phyloP scores from a whole-genome alignment of 2,888 invertebrate genomes.

The Venusia cambrica region DNA sequence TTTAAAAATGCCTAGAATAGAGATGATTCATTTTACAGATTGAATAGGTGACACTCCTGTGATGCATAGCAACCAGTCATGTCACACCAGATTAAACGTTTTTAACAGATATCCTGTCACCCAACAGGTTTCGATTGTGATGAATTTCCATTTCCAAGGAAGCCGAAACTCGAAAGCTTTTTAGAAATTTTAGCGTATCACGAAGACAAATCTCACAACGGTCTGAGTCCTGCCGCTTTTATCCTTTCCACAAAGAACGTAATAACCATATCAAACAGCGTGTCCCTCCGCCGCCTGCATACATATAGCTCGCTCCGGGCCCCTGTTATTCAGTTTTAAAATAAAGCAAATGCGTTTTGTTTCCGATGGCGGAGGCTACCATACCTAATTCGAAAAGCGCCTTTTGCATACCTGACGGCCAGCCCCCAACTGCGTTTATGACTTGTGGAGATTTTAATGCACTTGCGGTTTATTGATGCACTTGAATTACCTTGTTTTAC shows the following conservation, averaged over 20 bases:
- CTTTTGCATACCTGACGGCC: constrained; percentile 52
- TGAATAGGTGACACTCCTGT: constrained; percentile 44
- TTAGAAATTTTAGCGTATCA: constrained; percentile 75
- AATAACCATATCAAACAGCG: constrained; percentile 80
- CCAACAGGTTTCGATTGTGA: constrained; percentile 60
- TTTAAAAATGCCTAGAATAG: constrained; percentile 17
- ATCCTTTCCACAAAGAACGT: constrained; percentile 74
- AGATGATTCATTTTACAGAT: constrained; percentile 48
- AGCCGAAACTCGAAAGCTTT: constrained; percentile 50
- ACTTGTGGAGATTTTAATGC: constrained; percentile 12
- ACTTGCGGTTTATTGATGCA: constrained; percentile 21
- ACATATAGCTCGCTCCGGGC: constrained; percentile 58
- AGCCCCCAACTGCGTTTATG: constrained; percentile 31
- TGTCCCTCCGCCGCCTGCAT: constrained; percentile 75
- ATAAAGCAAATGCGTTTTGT: constrained; percentile 74
- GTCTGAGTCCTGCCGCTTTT: constrained; percentile 60
- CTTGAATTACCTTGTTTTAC: constrained; percentile 22
- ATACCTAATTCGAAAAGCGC: constrained; percentile 57
- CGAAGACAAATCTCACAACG: constrained; percentile 69
- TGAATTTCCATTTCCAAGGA: constrained; percentile 69
- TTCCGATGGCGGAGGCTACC: constrained; percentile 61
- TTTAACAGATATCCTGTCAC: constrained; percentile 44
- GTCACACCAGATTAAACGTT: constrained; percentile 61
- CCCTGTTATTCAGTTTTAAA: constrained; percentile 66
- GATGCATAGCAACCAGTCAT: constrained; percentile 58